Base-by-base conservation (phyloP, 2,113 vertebrate genomes). In the Labeo rohita region DNA sequence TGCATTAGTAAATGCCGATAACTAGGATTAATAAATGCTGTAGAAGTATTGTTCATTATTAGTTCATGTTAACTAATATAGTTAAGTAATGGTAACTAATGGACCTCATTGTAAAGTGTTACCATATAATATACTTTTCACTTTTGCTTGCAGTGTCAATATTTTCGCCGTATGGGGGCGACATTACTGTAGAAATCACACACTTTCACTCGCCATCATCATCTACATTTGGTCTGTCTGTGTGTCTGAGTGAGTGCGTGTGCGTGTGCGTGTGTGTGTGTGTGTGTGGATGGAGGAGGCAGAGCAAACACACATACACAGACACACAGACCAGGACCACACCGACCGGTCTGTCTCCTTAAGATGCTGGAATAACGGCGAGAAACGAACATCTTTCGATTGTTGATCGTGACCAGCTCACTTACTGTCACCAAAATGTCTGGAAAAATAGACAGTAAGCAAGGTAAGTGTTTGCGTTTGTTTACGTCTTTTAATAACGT, bases 401-500 rank as follows among this genome's bases (percentile, higher is more conserved):
- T 68, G 10, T 21, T 43, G 21, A 49, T 21, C 23, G n/a, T 28
- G 36, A n/a, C 59, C 11, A 13, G 28, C 6, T 34, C 66, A 52
- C 21, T 45, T 18, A 65, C 73, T 23, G 91, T 88, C 72, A 90
- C 88, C 92, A 95, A 93, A 91, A 96, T 96, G 95, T 96, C 95
- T 92, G 95, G 94, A 73, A 96, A 95, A 92, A 94, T 95, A 90
- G 95, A 96, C 87, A 95, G 93, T 90, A 96, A 96, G 87, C 95
- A 95, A 92, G 95, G 95, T 96, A 92, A 93, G 94, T 83, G 75
- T 86, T 82, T 54, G 77, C 84, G 84, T 80, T 34, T 50, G 18
- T 65, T 49, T 52, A 43, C 10, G 16, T 73, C 1, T 59, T n/a
- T 52, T 18, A 73, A 56, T 43, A 54, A 52, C 23, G 23, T 39